phyloP scores from a whole-genome alignment of 2,888 invertebrate genomes.

The Nemurella pictetii region DNA sequence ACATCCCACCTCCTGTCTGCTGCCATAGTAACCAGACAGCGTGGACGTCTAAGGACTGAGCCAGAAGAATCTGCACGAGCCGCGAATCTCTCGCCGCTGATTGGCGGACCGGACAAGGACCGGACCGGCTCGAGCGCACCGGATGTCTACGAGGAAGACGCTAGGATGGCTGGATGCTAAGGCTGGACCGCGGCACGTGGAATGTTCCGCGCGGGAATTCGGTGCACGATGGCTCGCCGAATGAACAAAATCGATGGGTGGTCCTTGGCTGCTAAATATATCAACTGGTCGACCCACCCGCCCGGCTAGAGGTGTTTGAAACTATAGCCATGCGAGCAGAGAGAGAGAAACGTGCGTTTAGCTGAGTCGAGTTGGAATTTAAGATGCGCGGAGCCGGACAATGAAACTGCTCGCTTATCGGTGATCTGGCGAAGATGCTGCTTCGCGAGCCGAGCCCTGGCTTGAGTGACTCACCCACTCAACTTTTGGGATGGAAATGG shows the following conservation, averaged over 20 bases:
- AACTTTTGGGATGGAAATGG: background rate
- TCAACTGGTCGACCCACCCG: background rate
- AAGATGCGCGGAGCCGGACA: background rate
- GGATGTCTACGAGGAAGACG: background rate
- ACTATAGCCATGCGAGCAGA: background rate
- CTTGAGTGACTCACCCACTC: background rate
- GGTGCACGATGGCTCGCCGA: background rate
- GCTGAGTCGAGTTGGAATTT: background rate
- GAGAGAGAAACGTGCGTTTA: background rate
- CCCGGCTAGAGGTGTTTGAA: background rate
- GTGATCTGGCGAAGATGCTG: background rate
- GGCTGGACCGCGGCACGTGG: background rate
- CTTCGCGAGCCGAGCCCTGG: background rate
- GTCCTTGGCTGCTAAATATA: background rate
- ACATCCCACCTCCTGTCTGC: background rate
- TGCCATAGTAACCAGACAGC: background rate
- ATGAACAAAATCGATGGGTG: slow-evolving; percentile 1
- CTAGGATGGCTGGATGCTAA: background rate
- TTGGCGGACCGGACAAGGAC: no score
- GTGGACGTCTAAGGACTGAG: no score
- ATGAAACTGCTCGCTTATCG: background rate
- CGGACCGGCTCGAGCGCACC: no score
- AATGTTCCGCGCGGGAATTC: no score
- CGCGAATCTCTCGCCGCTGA: background rate
- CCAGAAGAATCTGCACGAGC: background rate